Conservation (phyloP, 2,797 vertebrate species). For the Echiichthys vipera region DNA sequence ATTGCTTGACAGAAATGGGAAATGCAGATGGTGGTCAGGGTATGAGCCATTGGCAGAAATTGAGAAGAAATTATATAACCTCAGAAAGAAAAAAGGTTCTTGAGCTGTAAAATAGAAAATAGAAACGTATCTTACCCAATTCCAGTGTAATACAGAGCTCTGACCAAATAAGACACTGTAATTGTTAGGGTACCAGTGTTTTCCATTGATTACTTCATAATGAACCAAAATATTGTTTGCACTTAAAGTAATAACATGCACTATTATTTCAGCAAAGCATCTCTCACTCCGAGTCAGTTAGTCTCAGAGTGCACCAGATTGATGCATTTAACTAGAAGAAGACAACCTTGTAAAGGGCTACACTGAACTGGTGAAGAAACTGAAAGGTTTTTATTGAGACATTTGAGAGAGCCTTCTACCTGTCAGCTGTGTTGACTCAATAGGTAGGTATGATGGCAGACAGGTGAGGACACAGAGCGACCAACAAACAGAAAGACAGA, state of each 20-base stretch:
- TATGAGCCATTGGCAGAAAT: too few species aligned
- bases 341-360: background rate
- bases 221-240: too few species aligned
- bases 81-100: background rate
- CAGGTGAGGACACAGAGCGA: conserved; percentile 7
- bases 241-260: too few species aligned
- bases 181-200: background rate
- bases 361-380: background rate
- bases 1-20: conserved; percentile 32
- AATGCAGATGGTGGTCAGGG: conserved; percentile 17
- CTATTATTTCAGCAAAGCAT: too few species aligned
- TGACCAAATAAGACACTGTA: background rate
- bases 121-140: too few species aligned
- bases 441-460: conserved; percentile 6
- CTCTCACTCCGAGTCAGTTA: too few species aligned
- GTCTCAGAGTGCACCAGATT: too few species aligned
- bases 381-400: background rate
- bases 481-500: background rate
- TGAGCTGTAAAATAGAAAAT: too few species aligned
- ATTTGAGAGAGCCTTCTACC: background rate
- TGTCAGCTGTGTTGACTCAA: conserved; percentile 1
- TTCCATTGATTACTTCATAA: too few species aligned
- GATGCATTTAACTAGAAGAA: too few species aligned
- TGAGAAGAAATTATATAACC: too few species aligned
- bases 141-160: too few species aligned